Evolutionary conservation across 2,888 invertebrate genomes (phyloP).

Genomic region (Lacanobia wlatinum): DNA sequence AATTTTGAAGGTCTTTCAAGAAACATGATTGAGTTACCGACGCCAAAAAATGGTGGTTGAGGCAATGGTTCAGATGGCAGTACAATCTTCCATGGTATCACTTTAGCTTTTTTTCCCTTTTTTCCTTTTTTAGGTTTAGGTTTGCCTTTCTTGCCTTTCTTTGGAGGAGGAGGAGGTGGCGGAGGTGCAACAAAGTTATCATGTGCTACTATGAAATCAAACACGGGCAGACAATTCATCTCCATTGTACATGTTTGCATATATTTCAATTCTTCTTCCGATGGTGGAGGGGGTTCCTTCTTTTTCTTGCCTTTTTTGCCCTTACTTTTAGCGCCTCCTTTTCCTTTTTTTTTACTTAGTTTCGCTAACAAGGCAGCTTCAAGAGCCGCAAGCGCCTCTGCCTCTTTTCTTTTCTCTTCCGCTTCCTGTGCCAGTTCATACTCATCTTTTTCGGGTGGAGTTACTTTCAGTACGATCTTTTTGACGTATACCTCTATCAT

Average conservation of each 20-base stretch:
- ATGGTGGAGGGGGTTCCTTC: constrained; percentile 83
- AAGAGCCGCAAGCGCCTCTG: constrained; percentile 79
- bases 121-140: constrained; percentile 73
- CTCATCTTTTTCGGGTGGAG: constrained; percentile 86
- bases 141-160: constrained; percentile 63
- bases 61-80: constrained; percentile 87
- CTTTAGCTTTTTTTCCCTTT: constrained; percentile 75
- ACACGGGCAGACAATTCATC: constrained; percentile 85
- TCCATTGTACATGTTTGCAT: constrained; percentile 87
- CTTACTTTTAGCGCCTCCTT: constrained; percentile 69
- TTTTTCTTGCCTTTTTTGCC: constrained; percentile 75
- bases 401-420: constrained; percentile 80
- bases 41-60: constrained; percentile 87
- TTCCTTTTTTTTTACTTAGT: constrained; percentile 71
- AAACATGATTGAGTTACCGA: constrained; percentile 86
- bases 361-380: constrained; percentile 70
- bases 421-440: constrained; percentile 84
- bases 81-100: constrained; percentile 72
- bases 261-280: constrained; percentile 88
- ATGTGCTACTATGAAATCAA: constrained; percentile 87
- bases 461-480: constrained; percentile 84
- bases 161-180: constrained; percentile 80
- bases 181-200: constrained; percentile 87
- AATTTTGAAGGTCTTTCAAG: constrained; percentile 84
- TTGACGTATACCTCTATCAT: constrained; percentile 88